phyloP scores from a whole-genome alignment of 2,888 invertebrate species.

The Didymodactylos carnosus region DNA sequence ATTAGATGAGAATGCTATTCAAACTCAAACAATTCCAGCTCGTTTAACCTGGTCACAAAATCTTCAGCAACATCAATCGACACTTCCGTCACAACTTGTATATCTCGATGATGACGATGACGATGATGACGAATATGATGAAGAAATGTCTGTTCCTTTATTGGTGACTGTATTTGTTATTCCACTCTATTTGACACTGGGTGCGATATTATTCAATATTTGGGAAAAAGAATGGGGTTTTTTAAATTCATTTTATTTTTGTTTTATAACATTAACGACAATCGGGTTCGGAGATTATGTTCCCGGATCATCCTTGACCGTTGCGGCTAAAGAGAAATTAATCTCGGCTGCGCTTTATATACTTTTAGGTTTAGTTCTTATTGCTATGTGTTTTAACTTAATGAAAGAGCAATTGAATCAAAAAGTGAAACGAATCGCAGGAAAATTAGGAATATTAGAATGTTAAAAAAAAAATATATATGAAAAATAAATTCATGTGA shows the following conservation, averaged over 20 bases:
- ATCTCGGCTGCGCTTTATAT: constrained; percentile 7
- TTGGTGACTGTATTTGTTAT: constrained; percentile 9
- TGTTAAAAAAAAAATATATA: no score
- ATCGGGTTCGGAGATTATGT: constrained; percentile 15
- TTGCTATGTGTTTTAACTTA: constrained; percentile 13
- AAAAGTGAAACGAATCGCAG: constrained; percentile 10
- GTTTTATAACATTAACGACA: constrained; percentile 14
- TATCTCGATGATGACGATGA: neutral
- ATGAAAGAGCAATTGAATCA: constrained; percentile 8
- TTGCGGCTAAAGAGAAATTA: constrained; percentile 4
- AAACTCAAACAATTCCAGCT: neutral
- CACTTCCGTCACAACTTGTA: neutral
- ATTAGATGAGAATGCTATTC: neutral
- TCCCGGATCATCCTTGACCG: constrained; percentile 8
- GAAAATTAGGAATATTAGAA: constrained; percentile 9
- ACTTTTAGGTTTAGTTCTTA: constrained; percentile 11
- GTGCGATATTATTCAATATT: constrained; percentile 4
- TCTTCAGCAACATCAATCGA: neutral
- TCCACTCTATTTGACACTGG: constrained; percentile 9
- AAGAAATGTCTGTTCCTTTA: constrained; percentile 3
- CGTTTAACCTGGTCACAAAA: neutral
- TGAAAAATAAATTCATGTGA: no score
- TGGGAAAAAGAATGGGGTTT: constrained; percentile 8
- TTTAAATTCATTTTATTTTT: constrained; percentile 14
- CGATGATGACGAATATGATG: neutral